phyloP scores from a whole-genome alignment of 2,888 invertebrate species.

The Ennomos quercinarius region DNA sequence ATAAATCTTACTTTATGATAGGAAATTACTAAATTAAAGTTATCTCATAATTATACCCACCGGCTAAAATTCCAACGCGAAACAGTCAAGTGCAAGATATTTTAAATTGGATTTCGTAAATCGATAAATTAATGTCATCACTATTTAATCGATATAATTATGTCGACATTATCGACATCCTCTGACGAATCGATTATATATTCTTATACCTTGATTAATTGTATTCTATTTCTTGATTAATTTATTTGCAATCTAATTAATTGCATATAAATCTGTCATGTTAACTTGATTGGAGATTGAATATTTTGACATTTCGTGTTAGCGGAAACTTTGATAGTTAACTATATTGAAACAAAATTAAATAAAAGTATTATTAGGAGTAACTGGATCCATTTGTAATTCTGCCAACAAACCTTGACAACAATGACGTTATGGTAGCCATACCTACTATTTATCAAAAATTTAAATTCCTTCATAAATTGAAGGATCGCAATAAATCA shows the following conservation, averaged over 20 bases:
- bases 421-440: too few relatives aligned
- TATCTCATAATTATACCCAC: conserved; percentile 9
- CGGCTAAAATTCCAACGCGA: conserved; percentile 6
- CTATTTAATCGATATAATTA: conserved; percentile 8
- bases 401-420: too few relatives aligned
- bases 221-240: conserved; percentile 13
- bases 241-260: conserved; percentile 23
- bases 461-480: too few relatives aligned
- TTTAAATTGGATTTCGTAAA: conserved; percentile 10
- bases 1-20: too few relatives aligned
- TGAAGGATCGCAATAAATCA: too few relatives aligned
- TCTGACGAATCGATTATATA: conserved; percentile 15
- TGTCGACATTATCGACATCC: conserved; percentile 21
- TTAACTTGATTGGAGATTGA: conserved; percentile 20
- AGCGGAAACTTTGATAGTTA: background rate
- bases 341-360: too few relatives aligned
- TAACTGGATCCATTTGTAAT: too few relatives aligned
- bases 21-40: conserved; percentile 16
- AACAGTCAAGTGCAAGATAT: conserved; percentile 3
- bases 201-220: conserved; percentile 3
- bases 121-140: conserved; percentile 25
- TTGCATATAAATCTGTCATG: conserved; percentile 17
- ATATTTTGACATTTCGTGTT: conserved; percentile 24
- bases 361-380: too few relatives aligned
- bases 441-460: too few relatives aligned